Evolutionary conservation across 2,888 invertebrate species (phyloP), one percentile per base, ranked within the genome.

Genomic region (Tanypteryx hageni): DNA sequence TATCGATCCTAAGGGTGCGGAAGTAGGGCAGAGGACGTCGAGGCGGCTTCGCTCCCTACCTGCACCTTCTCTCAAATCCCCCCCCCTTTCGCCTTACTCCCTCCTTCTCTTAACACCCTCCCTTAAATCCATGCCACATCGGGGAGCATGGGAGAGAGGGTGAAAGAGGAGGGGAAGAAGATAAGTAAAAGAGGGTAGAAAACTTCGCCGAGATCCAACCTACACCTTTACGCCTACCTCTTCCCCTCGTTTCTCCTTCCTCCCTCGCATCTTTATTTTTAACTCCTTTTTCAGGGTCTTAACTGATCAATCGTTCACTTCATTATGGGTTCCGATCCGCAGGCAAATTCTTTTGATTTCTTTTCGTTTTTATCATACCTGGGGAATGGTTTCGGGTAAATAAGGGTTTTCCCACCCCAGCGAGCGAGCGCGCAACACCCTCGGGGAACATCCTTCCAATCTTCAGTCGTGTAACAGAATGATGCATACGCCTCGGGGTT

Each of bases 1-100:
- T 89, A 89, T 89, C 89, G 89, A 89, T 89, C 89, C 44, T n/a
- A 18, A 68, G 89, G 89, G 64, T 89, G 68, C 64, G 89, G 89
- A 89, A 89, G 89, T 89, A 89, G 89, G 86, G 57, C 86, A 86
- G 1, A 44, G 59, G 56, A 27, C 92, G 58, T 64, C 92, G 82
- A 61, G 85, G 58, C 84, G 68, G 76, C 83, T 92, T 89, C 16
- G 92, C 84, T 64, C 83, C 64, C 14, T 64, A 14, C 92, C 76
- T 31, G n/a, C 68, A 61, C 85, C 27, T 86, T 8, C 83, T 44
- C 59, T 61, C 44, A 13, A 16, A 31, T 57, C 92, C 59, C 22
- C 18, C 18, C 18, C 27, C 14, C 85, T 14, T 22, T 18, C 92
- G 11, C 57, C 16, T 59, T 18, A n/a, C 31, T 44, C 91, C 27